Percentiles rank a stretch among this genome's conserved stretches.
phyloP scores from a whole-genome alignment of 2,797 vertebrate species.

The Cuniculus paca region DNA sequence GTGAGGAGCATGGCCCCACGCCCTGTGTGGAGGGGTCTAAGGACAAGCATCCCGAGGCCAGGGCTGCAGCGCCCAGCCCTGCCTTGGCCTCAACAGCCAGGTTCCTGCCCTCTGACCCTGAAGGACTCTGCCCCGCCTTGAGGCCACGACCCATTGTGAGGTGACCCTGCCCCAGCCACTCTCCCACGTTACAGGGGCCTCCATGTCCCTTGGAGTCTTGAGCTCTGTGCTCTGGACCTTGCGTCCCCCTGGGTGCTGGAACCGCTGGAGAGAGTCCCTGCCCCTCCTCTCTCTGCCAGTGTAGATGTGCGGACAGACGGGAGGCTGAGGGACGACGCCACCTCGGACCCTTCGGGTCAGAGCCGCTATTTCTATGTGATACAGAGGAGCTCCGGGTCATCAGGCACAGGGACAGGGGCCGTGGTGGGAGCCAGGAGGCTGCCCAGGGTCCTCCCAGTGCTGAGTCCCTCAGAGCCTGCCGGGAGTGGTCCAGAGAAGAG shows the following conservation, averaged over 20 bases:
- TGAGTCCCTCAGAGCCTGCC: neutral
- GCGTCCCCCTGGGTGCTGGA: no score
- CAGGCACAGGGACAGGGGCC: neutral
- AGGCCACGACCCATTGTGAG: neutral
- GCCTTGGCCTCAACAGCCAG: neutral
- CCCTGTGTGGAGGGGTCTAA: no score
- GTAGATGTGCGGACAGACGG: neutral
- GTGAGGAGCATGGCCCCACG: no score
- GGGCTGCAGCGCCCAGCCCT: no score
- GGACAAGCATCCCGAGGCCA: neutral
- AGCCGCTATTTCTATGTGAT: neutral
- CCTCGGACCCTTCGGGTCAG: neutral
- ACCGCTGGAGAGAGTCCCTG: no score
- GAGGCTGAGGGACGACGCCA: neutral
- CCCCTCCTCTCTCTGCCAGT: neutral
- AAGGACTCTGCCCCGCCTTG: neutral
- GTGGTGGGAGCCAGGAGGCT: rapidly evolving
- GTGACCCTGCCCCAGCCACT: no score
- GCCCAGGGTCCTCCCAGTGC: rapidly evolving
- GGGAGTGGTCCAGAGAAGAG: neutral
- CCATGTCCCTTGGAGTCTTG: neutral
- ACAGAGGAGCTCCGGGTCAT: neutral
- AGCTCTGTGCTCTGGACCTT: neutral
- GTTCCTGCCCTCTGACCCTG: neutral
- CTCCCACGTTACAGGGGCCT: neutral